These are phyloP conservation scores for Falco novaeseelandiae DNA, from an alignment of 2,797 vertebrate species.

Conservation along the genomic window DNA sequence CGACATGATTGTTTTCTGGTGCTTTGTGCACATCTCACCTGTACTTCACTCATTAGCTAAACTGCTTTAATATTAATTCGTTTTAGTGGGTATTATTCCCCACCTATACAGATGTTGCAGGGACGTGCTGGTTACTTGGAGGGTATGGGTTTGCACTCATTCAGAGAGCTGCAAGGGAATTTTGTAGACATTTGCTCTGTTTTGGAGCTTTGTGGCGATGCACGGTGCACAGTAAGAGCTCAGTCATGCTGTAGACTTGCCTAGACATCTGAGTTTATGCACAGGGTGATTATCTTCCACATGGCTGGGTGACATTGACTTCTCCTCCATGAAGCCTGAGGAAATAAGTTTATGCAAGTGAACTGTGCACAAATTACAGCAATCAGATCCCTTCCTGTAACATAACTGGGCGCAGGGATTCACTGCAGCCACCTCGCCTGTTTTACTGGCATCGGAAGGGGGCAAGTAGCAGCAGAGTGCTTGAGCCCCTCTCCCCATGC, in stretches of 20 bases:
- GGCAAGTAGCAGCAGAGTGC: neutral
- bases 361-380: neutral
- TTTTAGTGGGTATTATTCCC: neutral
- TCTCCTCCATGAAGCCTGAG: neutral
- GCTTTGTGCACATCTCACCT: neutral
- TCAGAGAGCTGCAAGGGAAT: neutral
- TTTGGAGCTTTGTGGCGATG: neutral
- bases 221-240: neutral
- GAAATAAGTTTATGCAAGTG: neutral
- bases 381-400: neutral
- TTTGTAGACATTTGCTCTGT: neutral
- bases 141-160: neutral
- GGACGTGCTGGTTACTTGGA: neutral
- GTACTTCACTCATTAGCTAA: neutral
- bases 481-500: neutral
- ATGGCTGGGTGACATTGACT: neutral
- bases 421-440: rapidly evolving
- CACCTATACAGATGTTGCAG: neutral
- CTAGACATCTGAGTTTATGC: neutral
- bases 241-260: neutral
- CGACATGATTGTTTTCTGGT: rapidly evolving
- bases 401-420: neutral
- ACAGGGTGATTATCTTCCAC: neutral
- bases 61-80: neutral
- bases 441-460: neutral